phyloP scores from a whole-genome alignment of 2,113 vertebrate species.

The Panurus biarmicus region DNA sequence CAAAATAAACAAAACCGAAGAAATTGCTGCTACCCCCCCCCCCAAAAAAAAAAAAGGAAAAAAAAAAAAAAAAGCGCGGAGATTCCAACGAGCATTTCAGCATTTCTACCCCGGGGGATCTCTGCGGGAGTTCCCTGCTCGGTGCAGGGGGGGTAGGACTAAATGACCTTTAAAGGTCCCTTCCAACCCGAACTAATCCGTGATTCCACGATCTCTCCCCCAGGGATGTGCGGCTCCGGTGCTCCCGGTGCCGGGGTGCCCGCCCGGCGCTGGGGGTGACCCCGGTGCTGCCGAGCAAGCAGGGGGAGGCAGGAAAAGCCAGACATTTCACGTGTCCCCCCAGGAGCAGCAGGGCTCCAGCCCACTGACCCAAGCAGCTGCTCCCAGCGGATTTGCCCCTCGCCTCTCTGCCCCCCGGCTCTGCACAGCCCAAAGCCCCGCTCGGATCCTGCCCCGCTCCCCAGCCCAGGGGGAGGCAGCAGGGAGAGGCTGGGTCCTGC shows the following conservation, averaged over 20 bases:
- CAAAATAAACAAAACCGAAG: background rate
- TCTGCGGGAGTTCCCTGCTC: background rate
- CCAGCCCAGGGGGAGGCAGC: background rate
- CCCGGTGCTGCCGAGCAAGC: background rate
- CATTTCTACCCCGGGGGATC: background rate
- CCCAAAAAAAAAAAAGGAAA: background rate
- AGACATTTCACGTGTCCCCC: fast-evolving
- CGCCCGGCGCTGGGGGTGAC: background rate
- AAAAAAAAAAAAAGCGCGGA: background rate
- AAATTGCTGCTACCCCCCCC: background rate
- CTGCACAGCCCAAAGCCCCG: fast-evolving
- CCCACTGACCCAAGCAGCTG: fast-evolving
- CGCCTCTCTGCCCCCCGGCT: background rate
- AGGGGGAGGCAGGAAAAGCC: background rate
- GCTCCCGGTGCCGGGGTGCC: background rate
- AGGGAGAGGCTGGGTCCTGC: background rate
- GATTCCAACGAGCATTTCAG: background rate
- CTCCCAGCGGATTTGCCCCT: background rate
- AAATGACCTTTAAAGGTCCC: background rate
- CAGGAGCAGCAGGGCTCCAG: fast-evolving
- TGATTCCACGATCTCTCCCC: background rate
- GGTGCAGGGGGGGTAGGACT: background rate
- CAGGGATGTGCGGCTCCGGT: fast-evolving
- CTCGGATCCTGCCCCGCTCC: background rate
- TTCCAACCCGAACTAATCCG: background rate